These are phyloP conservation scores for Neotoma lepida DNA, from an alignment of 2,113 vertebrate species.

Conservation along the genomic window DNA sequence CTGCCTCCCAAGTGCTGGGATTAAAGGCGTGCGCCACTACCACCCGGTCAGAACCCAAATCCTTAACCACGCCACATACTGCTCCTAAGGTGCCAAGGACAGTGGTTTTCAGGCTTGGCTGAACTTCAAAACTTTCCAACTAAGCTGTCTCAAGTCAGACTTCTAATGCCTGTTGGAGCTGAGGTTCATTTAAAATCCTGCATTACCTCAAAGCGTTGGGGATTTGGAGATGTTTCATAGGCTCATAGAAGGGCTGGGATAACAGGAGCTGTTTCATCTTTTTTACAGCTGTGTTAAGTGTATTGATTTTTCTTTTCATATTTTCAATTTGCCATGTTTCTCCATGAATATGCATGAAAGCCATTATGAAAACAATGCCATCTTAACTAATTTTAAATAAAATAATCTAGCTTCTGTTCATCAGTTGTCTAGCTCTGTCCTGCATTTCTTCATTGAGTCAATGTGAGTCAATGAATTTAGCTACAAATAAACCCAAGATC, in stretches of 20 bases:
- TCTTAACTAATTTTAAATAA: neutral
- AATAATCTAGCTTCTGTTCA: neutral
- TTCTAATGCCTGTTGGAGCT: conserved; percentile 51
- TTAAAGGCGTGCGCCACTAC: too few species aligned
- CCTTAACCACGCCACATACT: neutral
- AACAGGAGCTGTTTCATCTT: neutral
- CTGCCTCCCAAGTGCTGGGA: too few species aligned
- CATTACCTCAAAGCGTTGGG: neutral
- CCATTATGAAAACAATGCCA: neutral
- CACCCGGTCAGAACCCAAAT: too few species aligned
- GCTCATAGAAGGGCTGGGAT: neutral
- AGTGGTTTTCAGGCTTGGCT: neutral
- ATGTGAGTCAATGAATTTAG: neutral
- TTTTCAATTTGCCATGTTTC: neutral
- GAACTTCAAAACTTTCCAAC: conserved; percentile 75
- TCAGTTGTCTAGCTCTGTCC: neutral
- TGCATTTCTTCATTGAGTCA: neutral
- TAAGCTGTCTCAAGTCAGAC: conserved; percentile 81
- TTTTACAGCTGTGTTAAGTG: neutral
- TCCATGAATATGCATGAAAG: neutral
- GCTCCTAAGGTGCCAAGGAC: neutral
- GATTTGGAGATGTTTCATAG: neutral
- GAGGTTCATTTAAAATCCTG: conserved; percentile 45
- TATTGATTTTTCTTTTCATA: neutral
- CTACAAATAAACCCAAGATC: neutral